These are phyloP conservation scores for Gambusia affinis DNA, from an alignment of 2,113 vertebrate genomes.

Conservation along the genomic window DNA sequence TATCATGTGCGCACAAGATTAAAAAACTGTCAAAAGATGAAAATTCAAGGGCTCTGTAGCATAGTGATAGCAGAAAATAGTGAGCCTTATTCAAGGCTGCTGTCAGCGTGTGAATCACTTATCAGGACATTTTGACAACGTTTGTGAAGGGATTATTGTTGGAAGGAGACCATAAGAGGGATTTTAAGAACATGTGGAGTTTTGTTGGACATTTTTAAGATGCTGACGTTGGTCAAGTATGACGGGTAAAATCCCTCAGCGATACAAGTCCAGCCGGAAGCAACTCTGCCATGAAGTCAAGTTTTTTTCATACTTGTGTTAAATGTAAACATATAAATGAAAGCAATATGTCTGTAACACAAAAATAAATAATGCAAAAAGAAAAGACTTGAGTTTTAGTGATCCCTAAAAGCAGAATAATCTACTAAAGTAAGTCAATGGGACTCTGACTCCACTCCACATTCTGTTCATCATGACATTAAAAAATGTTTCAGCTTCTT, in stretches of 20 bases:
- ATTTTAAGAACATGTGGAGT: not conserved
- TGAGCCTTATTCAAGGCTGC: not conserved
- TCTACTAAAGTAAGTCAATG: not conserved
- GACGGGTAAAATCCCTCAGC: not conserved
- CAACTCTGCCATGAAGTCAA: not conserved
- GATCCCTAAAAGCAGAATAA: not conserved
- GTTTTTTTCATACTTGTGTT: not conserved
- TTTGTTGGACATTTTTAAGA: not conserved
- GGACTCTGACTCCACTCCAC: not conserved
- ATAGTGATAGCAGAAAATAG: not conserved
- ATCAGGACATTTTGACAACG: not conserved
- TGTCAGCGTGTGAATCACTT: not conserved
- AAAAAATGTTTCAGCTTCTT: not conserved
- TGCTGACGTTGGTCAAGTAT: not conserved
- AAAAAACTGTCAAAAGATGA: not conserved
- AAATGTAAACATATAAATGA: not conserved
- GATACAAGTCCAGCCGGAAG: not conserved
- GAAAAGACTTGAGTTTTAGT: not conserved
- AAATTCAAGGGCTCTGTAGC: not conserved
- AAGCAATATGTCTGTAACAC: not conserved
- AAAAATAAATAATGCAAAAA: not conserved
- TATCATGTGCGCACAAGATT: not conserved
- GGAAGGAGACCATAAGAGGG: not conserved
- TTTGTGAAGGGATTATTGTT: not conserved
- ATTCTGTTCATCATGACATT: not conserved